These are phyloP conservation scores for Polyergus mexicanus DNA, from an alignment of 1,140 invertebrate genomes.

Conservation along the genomic window DNA sequence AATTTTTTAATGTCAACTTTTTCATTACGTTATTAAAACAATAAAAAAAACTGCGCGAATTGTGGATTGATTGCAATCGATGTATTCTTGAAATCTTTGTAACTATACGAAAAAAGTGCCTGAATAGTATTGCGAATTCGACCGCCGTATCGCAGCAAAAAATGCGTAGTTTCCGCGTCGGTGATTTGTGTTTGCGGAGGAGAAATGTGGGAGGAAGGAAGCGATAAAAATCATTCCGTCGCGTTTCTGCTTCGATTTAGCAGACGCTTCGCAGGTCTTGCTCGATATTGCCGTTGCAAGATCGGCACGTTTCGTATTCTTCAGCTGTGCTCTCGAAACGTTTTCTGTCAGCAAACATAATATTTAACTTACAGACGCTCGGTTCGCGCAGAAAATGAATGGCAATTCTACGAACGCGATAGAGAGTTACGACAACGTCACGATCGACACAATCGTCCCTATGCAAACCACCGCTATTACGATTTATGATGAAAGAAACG, in stretches of 20 bases:
- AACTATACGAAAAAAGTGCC: not conserved
- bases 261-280: slow-evolving; percentile 40
- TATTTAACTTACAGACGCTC: slow-evolving; percentile 71
- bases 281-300: slow-evolving; percentile 67
- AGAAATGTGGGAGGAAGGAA: slow-evolving; percentile 7
- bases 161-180: slow-evolving; percentile 21
- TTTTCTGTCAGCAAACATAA: slow-evolving; percentile 71
- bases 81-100: not conserved
- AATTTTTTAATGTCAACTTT: not conserved
- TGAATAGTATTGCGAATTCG: slow-evolving; percentile 39
- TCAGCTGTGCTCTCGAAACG: slow-evolving; percentile 47
- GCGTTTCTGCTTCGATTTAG: slow-evolving; percentile 65
- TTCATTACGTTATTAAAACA: not conserved
- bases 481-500: slow-evolving; percentile 37
- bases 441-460: slow-evolving; percentile 39
- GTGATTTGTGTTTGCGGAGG: slow-evolving; percentile 66
- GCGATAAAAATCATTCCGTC: slow-evolving; percentile 60
- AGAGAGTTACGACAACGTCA: slow-evolving; percentile 46
- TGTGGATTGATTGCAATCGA: not conserved
- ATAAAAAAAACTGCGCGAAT: not conserved
- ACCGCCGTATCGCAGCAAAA: not conserved
- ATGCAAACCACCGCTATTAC: slow-evolving; percentile 45
- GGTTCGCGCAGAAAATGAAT: slow-evolving; percentile 58
- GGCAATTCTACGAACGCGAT: slow-evolving; percentile 51
- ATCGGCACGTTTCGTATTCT: slow-evolving; percentile 61